These are phyloP conservation scores for Petrolisthes cinctipes DNA, from an alignment of 2,888 invertebrate species.

Conservation along the genomic window DNA sequence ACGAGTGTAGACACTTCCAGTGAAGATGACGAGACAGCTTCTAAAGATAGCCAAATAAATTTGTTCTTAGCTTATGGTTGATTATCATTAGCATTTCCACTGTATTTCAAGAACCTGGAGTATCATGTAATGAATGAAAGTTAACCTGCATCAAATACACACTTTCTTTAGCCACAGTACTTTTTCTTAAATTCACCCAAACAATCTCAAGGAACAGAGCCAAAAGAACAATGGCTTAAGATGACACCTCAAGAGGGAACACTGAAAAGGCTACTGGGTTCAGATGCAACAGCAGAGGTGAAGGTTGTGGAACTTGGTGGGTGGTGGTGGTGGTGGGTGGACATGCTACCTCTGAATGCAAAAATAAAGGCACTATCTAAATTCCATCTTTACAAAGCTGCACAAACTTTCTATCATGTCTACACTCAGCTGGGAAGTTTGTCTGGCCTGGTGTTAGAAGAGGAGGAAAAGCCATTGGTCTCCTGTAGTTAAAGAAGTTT, in stretches of 20 bases:
- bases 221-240: not conserved
- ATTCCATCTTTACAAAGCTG: conserved; percentile 56
- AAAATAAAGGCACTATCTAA: conserved; percentile 62
- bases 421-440: conserved; percentile 41
- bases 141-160: too few relatives aligned
- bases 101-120: too few relatives aligned
- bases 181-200: too few relatives aligned
- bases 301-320: not conserved
- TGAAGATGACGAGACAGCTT: too few relatives aligned
- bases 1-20: too few relatives aligned
- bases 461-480: conserved; percentile 37
- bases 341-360: conserved; percentile 50
- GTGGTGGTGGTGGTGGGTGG: conserved; percentile 4
- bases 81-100: too few relatives aligned
- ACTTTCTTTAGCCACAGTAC: too few relatives aligned
- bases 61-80: too few relatives aligned
- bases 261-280: conserved; percentile 37
- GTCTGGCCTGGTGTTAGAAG: conserved; percentile 22
- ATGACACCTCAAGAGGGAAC: conserved; percentile 8
- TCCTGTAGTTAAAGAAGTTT: not conserved
- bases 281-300: conserved; percentile 21
- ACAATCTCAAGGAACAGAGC: not conserved
- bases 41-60: too few relatives aligned
- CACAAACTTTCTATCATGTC: conserved; percentile 49
- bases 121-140: too few relatives aligned